Evolutionary conservation across 2,797 vertebrate species (phyloP), one percentile per base, ranked within the genome.

Genomic region (Sandelia bainsii): DNA sequence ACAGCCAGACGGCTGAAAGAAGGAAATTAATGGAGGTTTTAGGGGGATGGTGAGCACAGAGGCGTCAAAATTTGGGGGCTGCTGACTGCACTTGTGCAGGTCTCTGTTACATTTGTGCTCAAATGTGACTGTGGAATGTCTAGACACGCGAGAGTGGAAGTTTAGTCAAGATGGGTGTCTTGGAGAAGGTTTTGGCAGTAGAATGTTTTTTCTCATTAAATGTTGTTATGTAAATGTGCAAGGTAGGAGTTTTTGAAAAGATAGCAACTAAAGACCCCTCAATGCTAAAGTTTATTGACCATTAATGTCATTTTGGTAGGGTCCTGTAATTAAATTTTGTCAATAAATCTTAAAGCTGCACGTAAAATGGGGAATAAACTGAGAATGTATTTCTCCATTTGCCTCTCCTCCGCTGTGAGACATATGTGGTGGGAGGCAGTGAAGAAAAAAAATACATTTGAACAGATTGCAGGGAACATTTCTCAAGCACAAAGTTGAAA

Each of bases 391-490:
- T 77, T 75, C 80, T 71, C 80, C 63, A 69, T 86, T 86, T 68
- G 76, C 75, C 72, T 72, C 79, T 46, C 37, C 63, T 86, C 88
- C 14, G 67, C 90, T 89, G 87, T 52, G 87, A 84, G 77, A 87
- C 89, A 85, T 86, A 91, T 88, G 89, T 87, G 72, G 62, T 45
- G 44, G 39, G 53, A 64, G 62, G 39, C 68, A 19, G 66, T 63
- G 78, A 59, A 65, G 75, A 81, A 87, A 87, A 85, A 83, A 90
- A 87, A 82, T 72, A 70, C 82, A 82, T 85, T 81, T 32, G 72
- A 89, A 62, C 90, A 82, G 90, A 88, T 93, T 87, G 84, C 77
- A 82, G 89, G 80, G 83, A 91, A 91, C 74, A 78, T 80, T 91
- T 86, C 74, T 87, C 80, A 89, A 88, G 82, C 85, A 77, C 13